Percentiles rank a stretch among this genome's conserved stretches.
These are phyloP conservation scores for Anableps anableps DNA, from an alignment of 2,797 vertebrate genomes.

Conservation along the genomic window DNA sequence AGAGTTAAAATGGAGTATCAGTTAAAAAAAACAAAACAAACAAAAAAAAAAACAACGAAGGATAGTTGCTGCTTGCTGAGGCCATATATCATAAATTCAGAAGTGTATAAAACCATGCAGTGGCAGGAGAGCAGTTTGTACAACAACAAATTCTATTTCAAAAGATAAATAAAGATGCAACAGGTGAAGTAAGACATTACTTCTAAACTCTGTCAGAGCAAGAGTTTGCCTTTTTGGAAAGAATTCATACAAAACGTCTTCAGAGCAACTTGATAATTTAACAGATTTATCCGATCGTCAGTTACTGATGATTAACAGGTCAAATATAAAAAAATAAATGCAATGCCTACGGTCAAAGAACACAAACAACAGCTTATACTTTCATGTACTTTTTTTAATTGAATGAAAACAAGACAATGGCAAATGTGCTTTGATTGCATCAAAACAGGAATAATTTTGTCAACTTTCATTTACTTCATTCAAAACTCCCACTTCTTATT, in stretches of 20 bases:
- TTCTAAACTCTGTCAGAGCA: not conserved
- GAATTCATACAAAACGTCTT: constrained; percentile 12
- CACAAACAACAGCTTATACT: not conserved
- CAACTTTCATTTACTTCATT: not conserved
- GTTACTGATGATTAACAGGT: not conserved
- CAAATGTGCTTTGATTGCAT: not conserved
- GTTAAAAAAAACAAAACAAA: too few relatives aligned
- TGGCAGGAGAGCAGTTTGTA: not conserved
- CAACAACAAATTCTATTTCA: not conserved
- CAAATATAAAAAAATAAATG: not conserved
- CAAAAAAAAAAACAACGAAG: constrained; percentile 8
- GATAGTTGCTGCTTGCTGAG: not conserved
- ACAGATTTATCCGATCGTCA: not conserved
- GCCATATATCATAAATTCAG: not conserved
- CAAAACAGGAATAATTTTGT: not conserved
- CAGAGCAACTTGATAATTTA: not conserved
- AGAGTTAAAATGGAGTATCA: not conserved
- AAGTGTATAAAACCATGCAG: not conserved
- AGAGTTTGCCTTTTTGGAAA: constrained; percentile 3
- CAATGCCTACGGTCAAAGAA: not conserved
- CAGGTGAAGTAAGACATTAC: constrained; percentile 4
- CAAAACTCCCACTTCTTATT: not conserved
- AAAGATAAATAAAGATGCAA: constrained; percentile 7
- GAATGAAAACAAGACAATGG: not conserved
- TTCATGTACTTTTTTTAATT: not conserved